Percentiles rank a stretch among this genome's conserved stretches.
Conservation (phyloP, 2,797 vertebrate species). For the Poecilia velifera region DNA sequence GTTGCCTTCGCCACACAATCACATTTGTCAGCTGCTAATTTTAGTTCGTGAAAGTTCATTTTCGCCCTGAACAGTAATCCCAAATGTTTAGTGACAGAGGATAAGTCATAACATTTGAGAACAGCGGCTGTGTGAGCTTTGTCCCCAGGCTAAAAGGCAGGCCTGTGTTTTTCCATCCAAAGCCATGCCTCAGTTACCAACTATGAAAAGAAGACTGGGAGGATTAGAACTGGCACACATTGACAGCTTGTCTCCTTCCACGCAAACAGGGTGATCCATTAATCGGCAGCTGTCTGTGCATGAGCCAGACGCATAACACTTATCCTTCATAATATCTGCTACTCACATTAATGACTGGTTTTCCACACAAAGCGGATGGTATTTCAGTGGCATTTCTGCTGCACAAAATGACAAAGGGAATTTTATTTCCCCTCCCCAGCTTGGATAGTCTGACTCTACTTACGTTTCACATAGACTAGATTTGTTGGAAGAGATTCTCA, state of each 20-base stretch:
- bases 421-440: conserved; percentile 71
- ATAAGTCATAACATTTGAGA: conserved; percentile 51
- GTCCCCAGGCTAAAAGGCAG: conserved; percentile 61
- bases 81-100: conserved; percentile 30
- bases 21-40: conserved; percentile 4
- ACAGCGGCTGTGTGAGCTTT: conserved; percentile 48
- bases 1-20: background rate
- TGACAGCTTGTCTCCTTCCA: conserved; percentile 39
- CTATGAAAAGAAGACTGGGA: conserved; percentile 55
- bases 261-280: conserved; percentile 46
- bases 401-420: conserved; percentile 62
- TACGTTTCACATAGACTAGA: conserved; percentile 2
- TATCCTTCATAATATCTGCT: conserved; percentile 38
- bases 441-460: conserved; percentile 16
- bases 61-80: conserved; percentile 26
- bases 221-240: conserved; percentile 53
- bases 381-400: conserved; percentile 68
- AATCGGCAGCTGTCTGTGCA: conserved; percentile 39
- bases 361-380: conserved; percentile 51
- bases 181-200: conserved; percentile 37
- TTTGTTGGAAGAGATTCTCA: background rate
- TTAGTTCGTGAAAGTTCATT: conserved; percentile 3
- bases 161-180: conserved; percentile 56
- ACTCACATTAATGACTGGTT: conserved; percentile 44
- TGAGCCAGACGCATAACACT: conserved; percentile 46